These are phyloP conservation scores for Pseudomyrmex sp. DNA, from an alignment of 1,140 invertebrate genomes.

Conservation along the genomic window DNA sequence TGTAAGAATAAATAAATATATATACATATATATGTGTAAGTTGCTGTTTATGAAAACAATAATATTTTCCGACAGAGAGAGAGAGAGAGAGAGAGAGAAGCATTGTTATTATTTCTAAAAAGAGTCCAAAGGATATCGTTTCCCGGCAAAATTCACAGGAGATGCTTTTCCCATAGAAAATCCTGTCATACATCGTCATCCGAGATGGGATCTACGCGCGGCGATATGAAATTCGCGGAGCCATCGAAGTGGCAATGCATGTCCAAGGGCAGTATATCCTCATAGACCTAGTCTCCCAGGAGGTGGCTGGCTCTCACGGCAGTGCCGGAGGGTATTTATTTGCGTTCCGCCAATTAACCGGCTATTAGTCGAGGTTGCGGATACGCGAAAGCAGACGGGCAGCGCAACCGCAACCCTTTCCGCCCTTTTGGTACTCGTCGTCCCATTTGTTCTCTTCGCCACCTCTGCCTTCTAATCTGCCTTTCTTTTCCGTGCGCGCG, in stretches of 20 bases:
- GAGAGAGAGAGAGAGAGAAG: background rate
- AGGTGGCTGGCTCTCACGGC: constrained; percentile 69
- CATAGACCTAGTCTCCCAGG: constrained; percentile 78
- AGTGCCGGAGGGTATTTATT: constrained; percentile 83
- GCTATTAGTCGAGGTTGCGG: constrained; percentile 81
- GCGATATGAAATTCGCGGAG: constrained; percentile 26
- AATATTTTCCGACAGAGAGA: background rate
- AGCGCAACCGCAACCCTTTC: constrained; percentile 17
- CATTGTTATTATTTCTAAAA: background rate
- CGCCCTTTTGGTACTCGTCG: background rate
- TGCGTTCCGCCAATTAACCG: constrained; percentile 84
- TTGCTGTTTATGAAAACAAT: background rate
- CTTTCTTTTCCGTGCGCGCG: background rate
- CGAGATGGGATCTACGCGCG: background rate
- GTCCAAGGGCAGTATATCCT: constrained; percentile 83
- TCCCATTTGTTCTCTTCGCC: constrained; percentile 16
- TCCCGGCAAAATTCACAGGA: background rate
- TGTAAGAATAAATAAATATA: too few relatives aligned
- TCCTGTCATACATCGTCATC: background rate
- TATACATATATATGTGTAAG: background rate
- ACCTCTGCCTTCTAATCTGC: constrained; percentile 19
- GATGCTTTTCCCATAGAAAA: background rate
- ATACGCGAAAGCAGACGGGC: constrained; percentile 52
- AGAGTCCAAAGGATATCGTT: background rate
- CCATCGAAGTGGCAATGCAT: constrained; percentile 82